These are phyloP conservation scores for Apodemus agrarius DNA, from an alignment of 2,797 vertebrate species.

Conservation along the genomic window DNA sequence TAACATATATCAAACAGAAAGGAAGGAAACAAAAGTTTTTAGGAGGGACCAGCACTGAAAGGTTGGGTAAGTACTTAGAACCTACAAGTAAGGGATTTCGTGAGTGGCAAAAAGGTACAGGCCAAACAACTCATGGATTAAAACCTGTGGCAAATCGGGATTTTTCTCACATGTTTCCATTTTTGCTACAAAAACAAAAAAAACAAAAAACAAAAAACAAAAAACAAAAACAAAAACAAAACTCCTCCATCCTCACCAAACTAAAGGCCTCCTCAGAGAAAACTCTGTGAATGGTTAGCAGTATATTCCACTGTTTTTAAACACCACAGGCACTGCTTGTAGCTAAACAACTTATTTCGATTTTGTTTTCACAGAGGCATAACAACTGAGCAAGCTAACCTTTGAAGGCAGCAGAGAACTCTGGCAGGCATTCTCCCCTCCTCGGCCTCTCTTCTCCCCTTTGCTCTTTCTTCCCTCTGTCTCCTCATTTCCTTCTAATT, in stretches of 20 bases:
- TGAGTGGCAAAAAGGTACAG: background rate
- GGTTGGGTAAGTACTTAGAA: background rate
- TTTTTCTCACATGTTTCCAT: conserved; percentile 63
- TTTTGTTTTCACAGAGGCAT: background rate
- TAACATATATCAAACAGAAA: conserved; percentile 35
- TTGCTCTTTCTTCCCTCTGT: background rate
- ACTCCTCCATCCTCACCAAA: background rate
- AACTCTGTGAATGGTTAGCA: background rate
- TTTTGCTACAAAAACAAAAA: conserved; percentile 13
- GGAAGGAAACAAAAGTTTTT: background rate
- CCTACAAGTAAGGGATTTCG: background rate
- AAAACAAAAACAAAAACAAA: background rate
- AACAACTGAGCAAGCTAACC: background rate
- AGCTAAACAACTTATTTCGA: conserved; percentile 1
- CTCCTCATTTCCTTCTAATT: background rate
- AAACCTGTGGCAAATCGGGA: conserved; percentile 62
- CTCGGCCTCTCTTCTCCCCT: no score
- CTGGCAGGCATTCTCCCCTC: background rate
- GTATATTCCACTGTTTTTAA: background rate
- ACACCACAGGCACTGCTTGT: background rate
- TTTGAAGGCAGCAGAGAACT: background rate
- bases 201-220: background rate
- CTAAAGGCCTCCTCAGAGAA: conserved; percentile 19
- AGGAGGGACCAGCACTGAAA: background rate
- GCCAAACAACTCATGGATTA: background rate